Percentiles rank a stretch among this genome's conserved stretches.
phyloP scores from a whole-genome alignment of 2,888 invertebrate genomes.

The Callinectes sapidus region DNA sequence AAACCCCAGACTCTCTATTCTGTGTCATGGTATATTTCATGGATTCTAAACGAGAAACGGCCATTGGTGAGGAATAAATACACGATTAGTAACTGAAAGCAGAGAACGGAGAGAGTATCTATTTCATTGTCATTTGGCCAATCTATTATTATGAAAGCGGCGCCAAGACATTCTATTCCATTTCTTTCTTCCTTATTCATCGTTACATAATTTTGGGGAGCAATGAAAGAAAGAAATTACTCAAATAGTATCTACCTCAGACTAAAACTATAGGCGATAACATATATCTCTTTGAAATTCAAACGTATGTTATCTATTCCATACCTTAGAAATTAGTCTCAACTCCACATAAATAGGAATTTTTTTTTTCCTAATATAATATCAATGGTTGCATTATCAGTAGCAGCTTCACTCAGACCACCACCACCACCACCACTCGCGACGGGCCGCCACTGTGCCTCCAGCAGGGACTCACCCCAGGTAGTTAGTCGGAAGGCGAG shows the following conservation, averaged over 20 bases:
- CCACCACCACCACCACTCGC: no score
- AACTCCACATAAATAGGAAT: not conserved
- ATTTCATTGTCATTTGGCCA: not conserved
- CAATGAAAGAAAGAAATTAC: not conserved
- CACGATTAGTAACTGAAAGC: not conserved
- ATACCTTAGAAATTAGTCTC: not conserved
- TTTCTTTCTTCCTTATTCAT: not conserved
- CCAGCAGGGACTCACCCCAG: conserved; percentile 77
- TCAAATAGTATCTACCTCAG: not conserved
- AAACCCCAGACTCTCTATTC: not conserved
- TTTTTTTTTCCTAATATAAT: not conserved
- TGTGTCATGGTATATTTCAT: not conserved
- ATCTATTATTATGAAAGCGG: no score
- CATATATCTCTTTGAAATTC: not conserved
- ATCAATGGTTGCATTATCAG: not conserved
- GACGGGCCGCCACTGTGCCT: not conserved
- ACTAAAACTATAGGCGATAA: not conserved
- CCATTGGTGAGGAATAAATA: not conserved
- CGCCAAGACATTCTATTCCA: not conserved
- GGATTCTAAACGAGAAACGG: not conserved
- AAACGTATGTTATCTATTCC: not conserved
- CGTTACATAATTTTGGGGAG: not conserved
- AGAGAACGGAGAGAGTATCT: not conserved
- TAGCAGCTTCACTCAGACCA: not conserved
- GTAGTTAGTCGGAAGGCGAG: conserved; percentile 79